Evolutionary conservation across 2,888 invertebrate species (phyloP).

Genomic region (Fragum fragum): DNA sequence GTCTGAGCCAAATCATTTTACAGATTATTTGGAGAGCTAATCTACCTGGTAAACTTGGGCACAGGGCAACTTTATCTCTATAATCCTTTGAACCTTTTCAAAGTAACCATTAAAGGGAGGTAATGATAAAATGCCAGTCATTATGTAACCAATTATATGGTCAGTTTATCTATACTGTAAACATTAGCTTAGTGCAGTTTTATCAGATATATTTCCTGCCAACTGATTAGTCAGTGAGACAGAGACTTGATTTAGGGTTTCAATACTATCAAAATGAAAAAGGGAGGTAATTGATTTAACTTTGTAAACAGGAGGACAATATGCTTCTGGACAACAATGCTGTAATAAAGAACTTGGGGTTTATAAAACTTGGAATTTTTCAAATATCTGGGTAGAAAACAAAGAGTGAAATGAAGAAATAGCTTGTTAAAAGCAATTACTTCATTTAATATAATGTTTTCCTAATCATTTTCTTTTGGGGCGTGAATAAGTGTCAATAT

Average conservation of each 20-base stretch:
- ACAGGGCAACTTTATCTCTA: not conserved
- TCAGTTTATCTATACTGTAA: slow-evolving; percentile 11
- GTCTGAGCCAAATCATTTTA: no score
- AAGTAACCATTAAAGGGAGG: not conserved
- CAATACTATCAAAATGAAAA: not conserved
- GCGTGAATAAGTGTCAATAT: no score
- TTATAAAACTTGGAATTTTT: no score
- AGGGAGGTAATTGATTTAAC: not conserved
- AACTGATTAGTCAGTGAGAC: slow-evolving; percentile 1
- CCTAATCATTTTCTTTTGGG: no score
- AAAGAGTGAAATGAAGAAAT: slow-evolving; percentile 14
- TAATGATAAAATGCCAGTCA: not conserved
- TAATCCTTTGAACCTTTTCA: slow-evolving; percentile 2
- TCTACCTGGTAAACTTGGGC: not conserved
- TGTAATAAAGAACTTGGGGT: not conserved
- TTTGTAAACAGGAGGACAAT: no score
- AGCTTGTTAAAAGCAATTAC: slow-evolving; percentile 13
- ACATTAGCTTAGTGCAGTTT: slow-evolving; percentile 23
- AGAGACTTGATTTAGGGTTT: not conserved
- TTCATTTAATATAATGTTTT: no score
- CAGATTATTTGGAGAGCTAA: no score
- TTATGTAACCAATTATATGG: slow-evolving; percentile 13
- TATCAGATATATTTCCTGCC: slow-evolving; percentile 16
- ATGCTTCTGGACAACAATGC: no score
- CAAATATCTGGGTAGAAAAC: no score